Evolutionary conservation across 2,888 invertebrate genomes (phyloP).

Genomic region (Cephus pulcher): DNA sequence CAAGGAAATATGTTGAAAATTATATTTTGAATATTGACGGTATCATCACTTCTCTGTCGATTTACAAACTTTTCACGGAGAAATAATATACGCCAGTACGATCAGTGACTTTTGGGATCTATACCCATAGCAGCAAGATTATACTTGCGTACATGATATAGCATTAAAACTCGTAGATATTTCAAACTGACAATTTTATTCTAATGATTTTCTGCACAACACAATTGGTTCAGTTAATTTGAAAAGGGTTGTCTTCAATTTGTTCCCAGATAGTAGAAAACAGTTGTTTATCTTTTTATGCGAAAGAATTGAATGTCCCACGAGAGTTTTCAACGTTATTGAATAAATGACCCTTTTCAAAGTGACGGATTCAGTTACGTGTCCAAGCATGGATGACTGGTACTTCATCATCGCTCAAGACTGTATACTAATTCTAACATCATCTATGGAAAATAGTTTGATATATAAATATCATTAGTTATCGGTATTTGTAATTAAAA

Average conservation of each 20-base stretch:
- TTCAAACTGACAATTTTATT: slow-evolving; percentile 51
- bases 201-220: slow-evolving; percentile 37
- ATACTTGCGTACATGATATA: neutral
- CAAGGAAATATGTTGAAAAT: neutral
- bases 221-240: slow-evolving; percentile 33
- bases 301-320: neutral
- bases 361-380: slow-evolving; percentile 8
- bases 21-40: neutral
- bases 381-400: neutral
- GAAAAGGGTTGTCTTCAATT: slow-evolving; percentile 13
- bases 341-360: neutral
- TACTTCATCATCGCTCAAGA: neutral
- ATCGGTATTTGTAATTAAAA: neutral
- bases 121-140: neutral
- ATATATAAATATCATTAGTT: slow-evolving; percentile 16
- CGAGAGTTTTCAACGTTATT: neutral
- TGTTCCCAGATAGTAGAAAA: slow-evolving; percentile 25
- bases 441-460: neutral
- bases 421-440: neutral
- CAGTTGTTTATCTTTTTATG: slow-evolving; percentile 18
- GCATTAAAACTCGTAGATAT: slow-evolving; percentile 32
- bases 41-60: neutral
- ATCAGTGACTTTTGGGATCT: neutral
- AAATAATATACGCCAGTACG: neutral
- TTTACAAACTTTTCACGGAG: neutral